Conservation (phyloP, 37 sponge, comb jelly and placozoan species). For the Chondrilla cf. caribensis region DNA sequence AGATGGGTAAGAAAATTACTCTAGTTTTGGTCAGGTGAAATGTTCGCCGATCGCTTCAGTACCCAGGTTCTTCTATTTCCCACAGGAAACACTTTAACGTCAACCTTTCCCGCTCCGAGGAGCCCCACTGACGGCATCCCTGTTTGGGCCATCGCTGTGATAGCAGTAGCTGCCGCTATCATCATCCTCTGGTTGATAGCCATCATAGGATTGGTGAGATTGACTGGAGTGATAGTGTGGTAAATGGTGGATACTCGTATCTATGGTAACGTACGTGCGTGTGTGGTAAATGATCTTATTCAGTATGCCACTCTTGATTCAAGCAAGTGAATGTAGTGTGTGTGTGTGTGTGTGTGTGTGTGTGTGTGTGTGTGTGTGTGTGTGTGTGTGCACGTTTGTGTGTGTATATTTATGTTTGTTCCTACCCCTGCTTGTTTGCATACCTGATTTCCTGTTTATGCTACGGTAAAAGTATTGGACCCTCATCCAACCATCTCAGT, state of each 20-base stretch:
- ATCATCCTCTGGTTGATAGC: constrained; percentile 43
- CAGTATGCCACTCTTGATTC: not conserved
- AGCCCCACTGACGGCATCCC: constrained; percentile 17
- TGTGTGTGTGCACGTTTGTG: not conserved
- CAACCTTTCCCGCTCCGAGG: constrained; percentile 33
- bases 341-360: constrained; percentile 32
- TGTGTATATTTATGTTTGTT: not conserved
- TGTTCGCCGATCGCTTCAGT: not conserved
- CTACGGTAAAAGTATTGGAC: no score
- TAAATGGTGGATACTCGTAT: no score
- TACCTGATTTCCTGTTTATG: not conserved
- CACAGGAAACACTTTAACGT: not conserved
- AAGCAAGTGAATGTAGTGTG: not conserved
- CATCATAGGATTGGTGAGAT: constrained; percentile 41
- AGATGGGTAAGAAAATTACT: no score
- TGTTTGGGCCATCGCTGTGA: constrained; percentile 38
- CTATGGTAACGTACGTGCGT: not conserved
- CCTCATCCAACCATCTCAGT: no score
- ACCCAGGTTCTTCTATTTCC: not conserved
- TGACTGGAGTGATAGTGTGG: not conserved
- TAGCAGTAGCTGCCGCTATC: constrained; percentile 22
- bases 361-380: constrained; percentile 38
- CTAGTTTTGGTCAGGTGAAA: no score
- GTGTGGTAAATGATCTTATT: not conserved
- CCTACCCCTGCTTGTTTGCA: not conserved